A percentile compares a stretch with the other conserved stretches of the same genome.
These are phyloP conservation scores for Blastobasis adustella DNA, from an alignment of 2,888 invertebrate genomes.

Conservation along the genomic window DNA sequence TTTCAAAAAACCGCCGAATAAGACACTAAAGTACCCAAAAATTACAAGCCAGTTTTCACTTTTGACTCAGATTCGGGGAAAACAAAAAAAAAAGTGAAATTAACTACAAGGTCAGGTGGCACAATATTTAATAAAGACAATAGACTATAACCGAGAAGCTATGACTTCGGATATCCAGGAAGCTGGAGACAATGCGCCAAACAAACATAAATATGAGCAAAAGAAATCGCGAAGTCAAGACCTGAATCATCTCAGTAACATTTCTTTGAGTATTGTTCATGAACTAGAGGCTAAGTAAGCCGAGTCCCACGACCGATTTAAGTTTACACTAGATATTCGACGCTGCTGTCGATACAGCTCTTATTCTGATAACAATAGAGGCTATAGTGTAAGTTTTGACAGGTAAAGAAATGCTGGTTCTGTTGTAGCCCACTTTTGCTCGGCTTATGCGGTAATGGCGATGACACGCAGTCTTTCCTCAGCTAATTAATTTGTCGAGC, in stretches of 20 bases:
- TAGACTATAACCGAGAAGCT: slow-evolving; percentile 3
- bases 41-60: too few relatives aligned
- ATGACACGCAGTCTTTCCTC: slow-evolving; percentile 48
- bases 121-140: neutral
- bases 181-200: slow-evolving; percentile 24
- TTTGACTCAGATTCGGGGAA: neutral
- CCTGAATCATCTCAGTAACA: slow-evolving; percentile 16
- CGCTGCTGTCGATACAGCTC: slow-evolving; percentile 3
- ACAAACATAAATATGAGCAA: slow-evolving; percentile 22
- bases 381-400: neutral
- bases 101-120: neutral
- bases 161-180: slow-evolving; percentile 14
- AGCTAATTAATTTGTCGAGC: slow-evolving; percentile 51
- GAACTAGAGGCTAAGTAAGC: slow-evolving; percentile 23
- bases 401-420: slow-evolving; percentile 5
- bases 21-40: too few relatives aligned
- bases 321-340: slow-evolving; percentile 5
- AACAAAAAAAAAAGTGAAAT: neutral
- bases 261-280: slow-evolving; percentile 34
- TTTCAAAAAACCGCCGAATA: too few relatives aligned
- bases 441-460: slow-evolving; percentile 30
- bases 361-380: slow-evolving; percentile 3
- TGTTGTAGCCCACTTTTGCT: slow-evolving; percentile 45
- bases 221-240: slow-evolving; percentile 28
- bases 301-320: slow-evolving; percentile 34